Evolutionary conservation across 2,113 vertebrate species (phyloP), one percentile per base, ranked within the genome.

Genomic region (Uropsilus gracilis): DNA sequence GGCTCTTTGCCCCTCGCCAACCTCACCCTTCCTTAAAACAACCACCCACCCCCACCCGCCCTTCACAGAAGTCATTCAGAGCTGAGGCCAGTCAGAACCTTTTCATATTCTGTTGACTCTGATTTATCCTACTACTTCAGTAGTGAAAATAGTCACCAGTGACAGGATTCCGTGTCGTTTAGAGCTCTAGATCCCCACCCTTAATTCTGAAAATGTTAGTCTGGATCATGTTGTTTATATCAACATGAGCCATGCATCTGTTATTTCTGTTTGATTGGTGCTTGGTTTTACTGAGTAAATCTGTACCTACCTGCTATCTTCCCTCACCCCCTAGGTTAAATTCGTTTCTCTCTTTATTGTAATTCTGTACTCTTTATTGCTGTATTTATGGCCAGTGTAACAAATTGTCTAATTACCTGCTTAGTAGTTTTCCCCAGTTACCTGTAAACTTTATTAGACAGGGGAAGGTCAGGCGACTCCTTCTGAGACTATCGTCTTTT

Each of bases 281-380:
- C 39, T 89, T 64, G 64, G 82, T 89, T 66, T 89, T 32, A 91
- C 39, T 61, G 18, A 96, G 30, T 46, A 71, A 88, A 42, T 42
- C 3, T 30, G 30, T 3, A 16, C 2, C 7, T 85, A 59, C 37
- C 39, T 69, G 44, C 55, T 82, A n/a, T n/a, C 30, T 63, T 64
- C 37, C 68, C 73, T 80, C 22, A 68, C 37, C 30, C 72, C 20
- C 20, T 53, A 50, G 22, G 34, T 73, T 73, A 86, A 10, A 48
- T 86, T 57, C 48, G 7, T 81, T 64, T 26, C 50, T 82, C n/a
- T 39, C 72, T 84, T 82, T 84, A 37, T 78, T 42, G 50, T 44
- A 69, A 64, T 42, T 26, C 55, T 73, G 4, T 42, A 26, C 37
- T 64, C 57, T 24, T 66, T 76, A 22, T 48, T 93, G 34, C 72